Evolutionary conservation across 2,888 invertebrate genomes (phyloP).

Genomic region (Rhimphoctona megacephalus): DNA sequence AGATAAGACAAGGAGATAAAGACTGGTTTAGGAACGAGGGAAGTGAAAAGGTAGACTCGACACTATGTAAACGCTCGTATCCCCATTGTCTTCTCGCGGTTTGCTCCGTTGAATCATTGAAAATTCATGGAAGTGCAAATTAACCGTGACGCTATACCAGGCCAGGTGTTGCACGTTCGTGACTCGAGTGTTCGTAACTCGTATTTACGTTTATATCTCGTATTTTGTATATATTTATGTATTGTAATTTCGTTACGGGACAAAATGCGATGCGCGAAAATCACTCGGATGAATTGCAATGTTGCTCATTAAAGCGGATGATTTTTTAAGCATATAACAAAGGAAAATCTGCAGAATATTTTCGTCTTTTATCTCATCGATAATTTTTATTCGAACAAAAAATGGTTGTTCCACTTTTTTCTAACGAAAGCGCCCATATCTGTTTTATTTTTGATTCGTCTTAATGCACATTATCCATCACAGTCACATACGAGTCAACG

Average conservation of each 20-base stretch:
- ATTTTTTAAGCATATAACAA: neutral
- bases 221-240: constrained; percentile 17
- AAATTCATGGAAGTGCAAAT: constrained; percentile 80
- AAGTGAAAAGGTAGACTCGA: constrained; percentile 17
- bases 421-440: neutral
- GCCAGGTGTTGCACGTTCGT: constrained; percentile 75
- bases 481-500: constrained; percentile 27
- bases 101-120: constrained; percentile 72
- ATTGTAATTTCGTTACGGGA: neutral
- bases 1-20: constrained; percentile 36
- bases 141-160: constrained; percentile 75
- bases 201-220: constrained; percentile 11
- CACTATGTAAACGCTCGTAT: constrained; percentile 48
- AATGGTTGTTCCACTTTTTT: neutral
- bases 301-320: neutral
- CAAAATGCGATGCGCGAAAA: neutral
- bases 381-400: neutral
- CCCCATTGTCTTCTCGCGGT: constrained; percentile 68
- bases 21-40: neutral
- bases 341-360: neutral
- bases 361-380: neutral
- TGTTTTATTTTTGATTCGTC: neutral
- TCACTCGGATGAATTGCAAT: neutral
- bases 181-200: constrained; percentile 28
- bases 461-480: constrained; percentile 33